Evolutionary conservation across 2,797 vertebrate genomes (phyloP).

Genomic region (Ctenosaura bakeri): DNA sequence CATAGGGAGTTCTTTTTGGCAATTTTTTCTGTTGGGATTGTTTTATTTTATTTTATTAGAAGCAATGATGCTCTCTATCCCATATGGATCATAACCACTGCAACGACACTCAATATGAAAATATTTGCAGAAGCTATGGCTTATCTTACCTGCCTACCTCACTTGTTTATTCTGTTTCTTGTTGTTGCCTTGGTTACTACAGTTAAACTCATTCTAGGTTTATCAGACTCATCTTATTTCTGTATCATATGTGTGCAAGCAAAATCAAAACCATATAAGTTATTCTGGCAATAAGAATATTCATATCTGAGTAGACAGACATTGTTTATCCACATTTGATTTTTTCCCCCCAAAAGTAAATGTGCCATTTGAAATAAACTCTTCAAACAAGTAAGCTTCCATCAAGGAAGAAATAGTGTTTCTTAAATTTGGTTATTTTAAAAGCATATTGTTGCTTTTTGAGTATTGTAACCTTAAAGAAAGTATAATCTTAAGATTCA

Average conservation of each 20-base stretch:
- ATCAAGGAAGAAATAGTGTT: not conserved
- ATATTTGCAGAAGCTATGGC: not conserved
- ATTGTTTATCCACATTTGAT: not conserved
- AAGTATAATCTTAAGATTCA: not conserved
- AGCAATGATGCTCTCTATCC: not conserved
- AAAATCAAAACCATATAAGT: not conserved
- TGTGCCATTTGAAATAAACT: not conserved
- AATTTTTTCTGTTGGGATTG: not conserved
- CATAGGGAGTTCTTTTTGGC: not conserved
- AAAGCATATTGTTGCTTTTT: not conserved
- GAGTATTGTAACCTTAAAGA: not conserved
- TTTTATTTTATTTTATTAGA: constrained; percentile 11
- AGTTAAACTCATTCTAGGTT: constrained; percentile 35
- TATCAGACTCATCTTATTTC: not conserved
- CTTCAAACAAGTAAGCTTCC: not conserved
- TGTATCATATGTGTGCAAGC: constrained; percentile 1
- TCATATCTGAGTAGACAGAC: not conserved
- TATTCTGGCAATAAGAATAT: not conserved
- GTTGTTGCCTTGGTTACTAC: constrained; percentile 34
- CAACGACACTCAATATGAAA: not conserved
- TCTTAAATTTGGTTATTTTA: not conserved
- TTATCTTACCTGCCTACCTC: constrained; percentile 17
- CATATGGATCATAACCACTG: not conserved
- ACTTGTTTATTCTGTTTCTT: constrained; percentile 7
- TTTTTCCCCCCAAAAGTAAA: not conserved